Base-by-base conservation (phyloP, 2,888 invertebrate genomes). In the Agrochola macilenta region DNA sequence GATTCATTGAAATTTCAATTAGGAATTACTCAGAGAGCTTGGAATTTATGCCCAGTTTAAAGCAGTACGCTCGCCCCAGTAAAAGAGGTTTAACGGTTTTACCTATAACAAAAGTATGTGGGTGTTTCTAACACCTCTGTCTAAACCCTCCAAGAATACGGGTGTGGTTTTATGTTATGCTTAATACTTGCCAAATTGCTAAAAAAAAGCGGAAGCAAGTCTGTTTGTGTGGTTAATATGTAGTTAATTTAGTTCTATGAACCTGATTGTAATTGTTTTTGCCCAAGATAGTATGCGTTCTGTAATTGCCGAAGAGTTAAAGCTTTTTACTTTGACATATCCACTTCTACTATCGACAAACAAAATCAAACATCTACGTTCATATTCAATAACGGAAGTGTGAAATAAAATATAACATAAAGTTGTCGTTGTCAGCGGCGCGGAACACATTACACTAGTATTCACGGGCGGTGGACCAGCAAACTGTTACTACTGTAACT, bases 401-500 rank as follows among this genome's bases (percentile, higher is more conserved):
- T 83, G 74, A 83, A 78, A 81, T 77, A 80, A 81, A 82, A 82
- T 69, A 83, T 63, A 63, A 68, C 78, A 84, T 81, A 73, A 81
- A 84, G 78, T 81, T 81, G 84, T 84, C 84, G 78, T 66, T 66
- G 78, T 26, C 84, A 64, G 26, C 64, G n/a, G 75, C 57, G 84
- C 75, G 70, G 58, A 70, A 84, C 83, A 30, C 57, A 75, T 75
- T 75, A 81, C 73, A 61, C 46, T 17, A 60, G 80, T 73, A 73
- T 75, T 75, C 72, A 74, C 66, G 78, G 63, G 75, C 78, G 78
- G 70, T 52, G 75, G 68, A 84, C 81, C 83, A 84, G 84, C 43
- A 78, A 81, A 78, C 81, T 78, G 69, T 78, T 75, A 83, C 35
- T 74, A n/a, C 49, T 52, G 30, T 17, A 46, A 39, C 64, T 78